Conservation (phyloP, 1,140 invertebrate species). For the Oscheius sp. region DNA sequence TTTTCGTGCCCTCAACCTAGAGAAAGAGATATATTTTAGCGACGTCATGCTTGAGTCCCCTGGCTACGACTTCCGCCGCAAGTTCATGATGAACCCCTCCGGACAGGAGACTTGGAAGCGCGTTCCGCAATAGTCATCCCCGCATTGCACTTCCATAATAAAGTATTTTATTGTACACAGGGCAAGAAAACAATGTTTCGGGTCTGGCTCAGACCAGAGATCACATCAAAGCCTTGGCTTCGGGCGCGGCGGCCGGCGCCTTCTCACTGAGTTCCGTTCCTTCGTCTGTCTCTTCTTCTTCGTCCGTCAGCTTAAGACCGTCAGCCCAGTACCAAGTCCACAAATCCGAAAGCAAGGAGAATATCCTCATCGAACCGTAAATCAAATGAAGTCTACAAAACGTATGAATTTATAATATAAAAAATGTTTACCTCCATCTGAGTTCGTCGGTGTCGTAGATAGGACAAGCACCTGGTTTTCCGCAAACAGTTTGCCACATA, state of each 20-base stretch:
- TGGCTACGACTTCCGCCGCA: too few relatives aligned
- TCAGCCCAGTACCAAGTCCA: slow-evolving; percentile 56
- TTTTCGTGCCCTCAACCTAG: too few relatives aligned
- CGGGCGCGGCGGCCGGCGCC: neutral
- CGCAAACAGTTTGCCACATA: slow-evolving; percentile 59
- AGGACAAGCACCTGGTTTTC: slow-evolving; percentile 57
- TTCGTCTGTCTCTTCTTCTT: slow-evolving; percentile 20
- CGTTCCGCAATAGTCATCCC: too few relatives aligned
- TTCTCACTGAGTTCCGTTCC: neutral
- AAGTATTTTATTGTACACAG: too few relatives aligned
- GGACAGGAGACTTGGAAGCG: too few relatives aligned
- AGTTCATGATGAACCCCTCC: too few relatives aligned
- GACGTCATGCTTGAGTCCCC: too few relatives aligned
- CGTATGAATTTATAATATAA: neutral
- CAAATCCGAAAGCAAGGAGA: slow-evolving; percentile 52
- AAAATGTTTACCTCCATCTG: slow-evolving; percentile 38
- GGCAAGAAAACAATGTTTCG: too few relatives aligned
- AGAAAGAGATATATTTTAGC: too few relatives aligned
- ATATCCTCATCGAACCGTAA: slow-evolving; percentile 53
- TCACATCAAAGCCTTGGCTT: neutral
- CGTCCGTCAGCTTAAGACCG: slow-evolving; percentile 52
- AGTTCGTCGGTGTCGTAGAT: slow-evolving; percentile 58
- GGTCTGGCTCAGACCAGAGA: too few relatives aligned
- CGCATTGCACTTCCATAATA: too few relatives aligned
- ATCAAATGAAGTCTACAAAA: slow-evolving; percentile 49